Evolutionary conservation across 1,140 invertebrate species (phyloP), one percentile per base, ranked within the genome.

Genomic region (Cyphomyrmex costatus): DNA sequence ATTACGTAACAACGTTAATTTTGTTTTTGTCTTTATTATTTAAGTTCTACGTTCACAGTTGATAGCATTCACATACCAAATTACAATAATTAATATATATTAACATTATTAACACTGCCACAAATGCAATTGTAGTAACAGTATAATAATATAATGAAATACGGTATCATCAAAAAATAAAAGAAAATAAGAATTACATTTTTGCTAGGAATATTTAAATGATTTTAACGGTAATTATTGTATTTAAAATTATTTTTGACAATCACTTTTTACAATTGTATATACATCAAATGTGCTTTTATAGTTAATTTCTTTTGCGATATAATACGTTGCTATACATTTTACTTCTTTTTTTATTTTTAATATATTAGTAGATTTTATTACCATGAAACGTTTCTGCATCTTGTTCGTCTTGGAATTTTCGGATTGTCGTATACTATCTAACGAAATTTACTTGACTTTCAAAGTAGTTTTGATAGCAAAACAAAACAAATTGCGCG

Each of bases 81-180:
- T 80, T 58, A 84, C 76, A 85, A 30, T 53, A 68, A 51, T 71
- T 87, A 85, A 85, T 66, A 83, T 87, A 80, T 76, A 49, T 73
- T 76, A 86, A 21, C n/a, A 14, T 10, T 76, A 49, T 73, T 76
- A 86, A 21, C n/a, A 14, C n/a, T 42, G 21, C n/a, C 63, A 21
- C 51, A 56, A n/a, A 21, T 46, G 8, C 60, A 66, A 56, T 16
- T 27, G 14, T 21, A 65, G 51, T 42, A 56, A 68, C 6, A 30
- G 73, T 33, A 61, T 58, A 4, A 68, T 49, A 30, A 73, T 33
- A 61, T 58, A 4, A 68, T 49, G 14, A 68, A 68, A 46, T 46
- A 68, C 46, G 36, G 8, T 3, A 49, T 2, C 30, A 51, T 24
- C 30, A 36, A 24, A 21, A 53, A 42, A 53, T 27, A 42, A 33